phyloP scores from a whole-genome alignment of 2,888 invertebrate genomes.

The Platerodrilus igneus region DNA sequence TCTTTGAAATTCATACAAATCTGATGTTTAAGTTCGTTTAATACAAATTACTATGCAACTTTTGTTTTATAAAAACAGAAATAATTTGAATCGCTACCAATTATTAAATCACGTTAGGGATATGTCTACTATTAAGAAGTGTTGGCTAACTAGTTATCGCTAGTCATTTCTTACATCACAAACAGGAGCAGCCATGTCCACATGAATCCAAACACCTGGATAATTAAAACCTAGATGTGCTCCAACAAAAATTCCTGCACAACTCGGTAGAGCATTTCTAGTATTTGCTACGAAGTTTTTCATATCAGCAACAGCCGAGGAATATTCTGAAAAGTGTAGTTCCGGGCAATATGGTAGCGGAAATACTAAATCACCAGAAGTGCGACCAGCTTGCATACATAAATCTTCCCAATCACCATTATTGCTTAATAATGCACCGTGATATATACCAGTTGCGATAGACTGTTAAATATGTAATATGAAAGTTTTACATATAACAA shows the following conservation, averaged over 20 bases:
- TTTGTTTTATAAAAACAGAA: no score
- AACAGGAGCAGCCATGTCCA: slow-evolving; percentile 86
- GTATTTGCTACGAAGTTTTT: slow-evolving; percentile 88
- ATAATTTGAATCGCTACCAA: no score
- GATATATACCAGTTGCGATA: slow-evolving; percentile 84
- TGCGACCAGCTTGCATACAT: slow-evolving; percentile 62
- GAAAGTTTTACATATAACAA: no score
- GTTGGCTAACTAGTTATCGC: no score
- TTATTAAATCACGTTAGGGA: no score
- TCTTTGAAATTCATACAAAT: no score
- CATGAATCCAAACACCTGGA: slow-evolving; percentile 82
- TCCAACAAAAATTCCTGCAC: slow-evolving; percentile 83
- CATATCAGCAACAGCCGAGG: slow-evolving; percentile 84
- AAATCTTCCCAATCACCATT: slow-evolving; percentile 60
- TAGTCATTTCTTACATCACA: slow-evolving; percentile 72
- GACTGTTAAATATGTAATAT: no score
- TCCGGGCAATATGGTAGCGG: slow-evolving; percentile 86
- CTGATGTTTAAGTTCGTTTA: no score
- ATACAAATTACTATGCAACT: no score
- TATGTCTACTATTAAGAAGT: no score
- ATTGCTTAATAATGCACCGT: slow-evolving; percentile 79
- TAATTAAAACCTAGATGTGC: slow-evolving; percentile 85
- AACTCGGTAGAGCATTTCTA: slow-evolving; percentile 80
- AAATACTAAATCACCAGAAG: slow-evolving; percentile 77
- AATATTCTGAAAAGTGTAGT: slow-evolving; percentile 82